phyloP scores from a whole-genome alignment of 2,113 vertebrate species.

The Acanthochromis polyacanthus region DNA sequence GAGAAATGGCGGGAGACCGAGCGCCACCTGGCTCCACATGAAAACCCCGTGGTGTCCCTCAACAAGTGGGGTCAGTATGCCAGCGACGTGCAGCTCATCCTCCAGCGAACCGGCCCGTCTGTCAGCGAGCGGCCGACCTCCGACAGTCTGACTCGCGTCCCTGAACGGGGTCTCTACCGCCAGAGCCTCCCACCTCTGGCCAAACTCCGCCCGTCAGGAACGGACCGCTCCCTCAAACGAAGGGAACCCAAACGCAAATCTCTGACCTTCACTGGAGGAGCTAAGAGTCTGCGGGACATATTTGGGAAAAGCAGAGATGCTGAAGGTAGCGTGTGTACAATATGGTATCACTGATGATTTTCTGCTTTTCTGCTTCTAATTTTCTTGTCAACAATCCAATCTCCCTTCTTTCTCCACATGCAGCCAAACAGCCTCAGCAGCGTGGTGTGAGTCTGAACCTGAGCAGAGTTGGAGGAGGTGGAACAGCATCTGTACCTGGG shows the following conservation, averaged over 20 bases:
- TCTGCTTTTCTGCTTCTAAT: background rate
- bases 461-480: constrained; percentile 62
- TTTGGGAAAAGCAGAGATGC: constrained; percentile 90
- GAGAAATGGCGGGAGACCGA: constrained; percentile 97
- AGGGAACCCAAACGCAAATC: constrained; percentile 96
- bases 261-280: constrained; percentile 92
- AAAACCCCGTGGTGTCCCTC: constrained; percentile 94
- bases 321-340: constrained; percentile 81
- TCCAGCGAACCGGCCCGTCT: constrained; percentile 92
- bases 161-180: constrained; percentile 90
- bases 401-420: background rate
- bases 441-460: constrained; percentile 67
- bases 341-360: background rate
- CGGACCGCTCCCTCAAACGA: constrained; percentile 89
- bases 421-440: constrained; percentile 75
- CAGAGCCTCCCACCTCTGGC: constrained; percentile 94
- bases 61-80: constrained; percentile 99
- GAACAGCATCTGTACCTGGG: constrained; percentile 64
- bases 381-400: background rate
- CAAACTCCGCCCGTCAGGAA: constrained; percentile 87
- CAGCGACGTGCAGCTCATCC: constrained; percentile 94
- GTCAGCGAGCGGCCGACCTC: constrained; percentile 92
- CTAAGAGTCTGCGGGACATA: constrained; percentile 92
- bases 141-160: constrained; percentile 86
- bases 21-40: constrained; percentile 92